Conservation (phyloP, 1,140 invertebrate species). For the Melanaphis sacchari region DNA sequence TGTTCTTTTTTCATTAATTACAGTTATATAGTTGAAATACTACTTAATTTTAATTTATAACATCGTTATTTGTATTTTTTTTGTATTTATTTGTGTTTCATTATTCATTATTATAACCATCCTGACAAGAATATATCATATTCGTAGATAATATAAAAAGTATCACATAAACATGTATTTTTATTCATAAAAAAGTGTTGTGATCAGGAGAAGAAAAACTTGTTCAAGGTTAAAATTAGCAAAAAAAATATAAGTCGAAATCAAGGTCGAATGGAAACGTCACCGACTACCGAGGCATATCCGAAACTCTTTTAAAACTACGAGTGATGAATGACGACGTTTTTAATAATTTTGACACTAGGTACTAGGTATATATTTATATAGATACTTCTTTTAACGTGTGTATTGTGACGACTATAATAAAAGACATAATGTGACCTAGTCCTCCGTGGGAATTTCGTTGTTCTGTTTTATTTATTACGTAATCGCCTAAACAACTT, state of each 20-base stretch:
- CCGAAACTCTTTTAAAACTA: neutral
- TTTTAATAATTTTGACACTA: neutral
- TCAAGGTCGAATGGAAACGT: constrained; percentile 4
- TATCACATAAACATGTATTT: neutral
- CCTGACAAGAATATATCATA: neutral
- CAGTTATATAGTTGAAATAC: neutral
- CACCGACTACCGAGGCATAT: neutral
- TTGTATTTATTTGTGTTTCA: neutral
- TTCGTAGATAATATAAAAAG: neutral
- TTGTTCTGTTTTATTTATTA: constrained; percentile 25
- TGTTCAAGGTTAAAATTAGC: constrained; percentile 25
- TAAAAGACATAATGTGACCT: neutral
- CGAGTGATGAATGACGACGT: neutral
- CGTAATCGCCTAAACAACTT: constrained; percentile 9
- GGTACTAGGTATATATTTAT: neutral
- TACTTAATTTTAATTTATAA: neutral
- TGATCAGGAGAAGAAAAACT: constrained; percentile 19
- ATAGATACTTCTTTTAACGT: neutral
- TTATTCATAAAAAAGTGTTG: neutral
- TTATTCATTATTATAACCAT: neutral
- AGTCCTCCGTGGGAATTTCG: constrained; percentile 27
- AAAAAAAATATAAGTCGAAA: neutral
- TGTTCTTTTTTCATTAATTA: neutral
- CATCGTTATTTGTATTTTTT: neutral
- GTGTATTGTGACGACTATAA: neutral